These are phyloP conservation scores for Apis mellifera DNA, from an alignment of 1,140 invertebrate genomes.

Conservation along the genomic window DNA sequence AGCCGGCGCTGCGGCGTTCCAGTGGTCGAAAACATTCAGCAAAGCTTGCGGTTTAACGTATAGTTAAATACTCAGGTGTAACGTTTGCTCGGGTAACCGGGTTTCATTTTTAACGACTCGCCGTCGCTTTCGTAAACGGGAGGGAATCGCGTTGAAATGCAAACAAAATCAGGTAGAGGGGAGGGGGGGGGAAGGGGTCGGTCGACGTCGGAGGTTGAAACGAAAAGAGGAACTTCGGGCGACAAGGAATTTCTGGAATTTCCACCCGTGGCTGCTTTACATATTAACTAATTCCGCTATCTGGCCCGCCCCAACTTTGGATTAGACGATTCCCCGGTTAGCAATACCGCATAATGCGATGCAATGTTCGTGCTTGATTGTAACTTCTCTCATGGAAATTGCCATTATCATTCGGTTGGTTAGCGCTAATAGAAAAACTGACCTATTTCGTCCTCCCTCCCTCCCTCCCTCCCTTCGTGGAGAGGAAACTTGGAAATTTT, in stretches of 20 bases:
- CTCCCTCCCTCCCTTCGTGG: neutral
- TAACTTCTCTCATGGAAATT: slow-evolving; percentile 50
- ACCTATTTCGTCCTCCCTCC: neutral
- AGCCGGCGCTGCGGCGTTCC: too few species aligned
- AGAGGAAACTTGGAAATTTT: neutral
- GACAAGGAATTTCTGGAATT: slow-evolving; percentile 55
- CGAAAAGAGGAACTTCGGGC: slow-evolving; percentile 29
- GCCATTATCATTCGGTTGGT: slow-evolving; percentile 50
- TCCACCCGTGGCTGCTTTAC: slow-evolving; percentile 53
- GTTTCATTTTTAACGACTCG: slow-evolving; percentile 44
- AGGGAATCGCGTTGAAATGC: slow-evolving; percentile 27
- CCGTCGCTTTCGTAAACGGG: slow-evolving; percentile 8
- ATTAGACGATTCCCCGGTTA: slow-evolving; percentile 65
- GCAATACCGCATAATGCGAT: slow-evolving; percentile 60
- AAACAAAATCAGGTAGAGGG: slow-evolving; percentile 24
- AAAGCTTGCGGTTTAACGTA: slow-evolving; percentile 7
- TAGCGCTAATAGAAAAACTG: slow-evolving; percentile 16
- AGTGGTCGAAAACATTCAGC: neutral
- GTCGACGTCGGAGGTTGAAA: neutral
- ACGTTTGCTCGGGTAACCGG: slow-evolving; percentile 14
- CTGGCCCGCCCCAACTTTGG: slow-evolving; percentile 54
- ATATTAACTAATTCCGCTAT: slow-evolving; percentile 65
- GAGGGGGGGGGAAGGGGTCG: too few species aligned
- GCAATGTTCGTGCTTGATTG: slow-evolving; percentile 51
- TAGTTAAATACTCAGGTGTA: slow-evolving; percentile 32